phyloP scores from a whole-genome alignment of 2,888 invertebrate genomes.

The Glaucopsyche alexis region DNA sequence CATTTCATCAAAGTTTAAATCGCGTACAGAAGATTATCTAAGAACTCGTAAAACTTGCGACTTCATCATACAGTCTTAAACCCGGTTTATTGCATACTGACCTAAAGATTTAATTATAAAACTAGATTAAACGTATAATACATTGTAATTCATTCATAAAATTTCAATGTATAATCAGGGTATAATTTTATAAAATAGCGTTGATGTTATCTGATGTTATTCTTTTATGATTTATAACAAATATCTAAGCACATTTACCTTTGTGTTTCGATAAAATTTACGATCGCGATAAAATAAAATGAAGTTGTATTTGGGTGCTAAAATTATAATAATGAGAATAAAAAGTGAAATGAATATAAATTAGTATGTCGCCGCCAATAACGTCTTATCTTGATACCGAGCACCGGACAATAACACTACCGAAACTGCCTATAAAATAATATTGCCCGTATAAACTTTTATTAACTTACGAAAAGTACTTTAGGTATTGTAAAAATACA shows the following conservation, averaged over 20 bases:
- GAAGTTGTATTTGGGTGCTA: conserved; percentile 5
- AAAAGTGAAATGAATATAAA: conserved; percentile 12
- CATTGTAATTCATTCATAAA: conserved; percentile 6
- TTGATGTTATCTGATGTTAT: background rate
- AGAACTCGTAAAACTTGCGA: background rate
- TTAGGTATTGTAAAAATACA: background rate
- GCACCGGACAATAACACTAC: conserved; percentile 7
- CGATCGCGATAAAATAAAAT: conserved; percentile 9
- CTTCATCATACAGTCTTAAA: background rate
- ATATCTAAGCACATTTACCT: conserved; percentile 3
- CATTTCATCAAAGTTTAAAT: background rate
- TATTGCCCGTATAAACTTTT: conserved; percentile 19
- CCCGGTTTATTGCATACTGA: background rate
- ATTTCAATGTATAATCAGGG: background rate
- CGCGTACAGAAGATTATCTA: background rate
- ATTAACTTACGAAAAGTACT: background rate
- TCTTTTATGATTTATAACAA: background rate
- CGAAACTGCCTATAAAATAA: background rate
- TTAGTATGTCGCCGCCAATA: conserved; percentile 3
- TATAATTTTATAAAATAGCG: conserved; percentile 1
- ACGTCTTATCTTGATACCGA: conserved; percentile 5
- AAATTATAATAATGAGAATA: conserved; percentile 16
- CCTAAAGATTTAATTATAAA: background rate
- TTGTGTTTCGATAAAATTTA: conserved; percentile 16
- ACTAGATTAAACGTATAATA: background rate